Percentiles rank a stretch among this genome's conserved stretches.
These are phyloP conservation scores for Manacus vitellinus DNA, from an alignment of 2,113 vertebrate species.

Conservation along the genomic window DNA sequence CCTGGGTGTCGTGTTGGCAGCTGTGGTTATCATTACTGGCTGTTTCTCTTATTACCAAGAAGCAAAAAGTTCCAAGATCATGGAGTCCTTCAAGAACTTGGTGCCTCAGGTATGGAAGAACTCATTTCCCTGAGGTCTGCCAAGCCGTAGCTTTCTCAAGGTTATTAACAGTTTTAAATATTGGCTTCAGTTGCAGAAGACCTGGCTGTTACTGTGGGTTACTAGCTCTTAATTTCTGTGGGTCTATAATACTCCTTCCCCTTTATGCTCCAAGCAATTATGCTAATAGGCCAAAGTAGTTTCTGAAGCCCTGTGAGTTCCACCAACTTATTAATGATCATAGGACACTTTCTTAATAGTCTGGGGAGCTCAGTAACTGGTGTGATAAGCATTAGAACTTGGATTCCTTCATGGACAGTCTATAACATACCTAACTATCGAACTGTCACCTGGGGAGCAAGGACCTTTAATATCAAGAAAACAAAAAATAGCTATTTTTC, in stretches of 20 bases:
- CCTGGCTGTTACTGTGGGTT: not conserved
- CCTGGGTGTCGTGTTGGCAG: conserved; percentile 89
- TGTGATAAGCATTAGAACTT: not conserved
- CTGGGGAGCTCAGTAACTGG: not conserved
- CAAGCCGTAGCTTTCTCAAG: not conserved
- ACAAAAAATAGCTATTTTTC: not conserved
- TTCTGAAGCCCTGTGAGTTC: not conserved
- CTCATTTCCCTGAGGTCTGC: not conserved
- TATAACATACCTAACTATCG: not conserved
- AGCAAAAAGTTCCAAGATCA: conserved; percentile 97
- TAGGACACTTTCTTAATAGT: not conserved
- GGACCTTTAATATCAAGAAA: not conserved
- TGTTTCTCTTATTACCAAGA: conserved; percentile 98
- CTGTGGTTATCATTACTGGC: conserved; percentile 95
- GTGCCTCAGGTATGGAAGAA: conserved; percentile 88
- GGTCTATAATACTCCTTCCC: not conserved
- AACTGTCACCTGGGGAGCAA: not conserved
- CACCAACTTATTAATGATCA: not conserved
- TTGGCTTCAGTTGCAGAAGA: not conserved
- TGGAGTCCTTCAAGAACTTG: conserved; percentile 99
- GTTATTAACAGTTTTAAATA: not conserved
- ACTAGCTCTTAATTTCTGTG: not conserved
- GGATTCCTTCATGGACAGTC: not conserved
- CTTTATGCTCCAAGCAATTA: not conserved
- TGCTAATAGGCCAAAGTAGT: not conserved